Conservation (phyloP, 2,797 vertebrate genomes). For the Delichon dasypus region DNA sequence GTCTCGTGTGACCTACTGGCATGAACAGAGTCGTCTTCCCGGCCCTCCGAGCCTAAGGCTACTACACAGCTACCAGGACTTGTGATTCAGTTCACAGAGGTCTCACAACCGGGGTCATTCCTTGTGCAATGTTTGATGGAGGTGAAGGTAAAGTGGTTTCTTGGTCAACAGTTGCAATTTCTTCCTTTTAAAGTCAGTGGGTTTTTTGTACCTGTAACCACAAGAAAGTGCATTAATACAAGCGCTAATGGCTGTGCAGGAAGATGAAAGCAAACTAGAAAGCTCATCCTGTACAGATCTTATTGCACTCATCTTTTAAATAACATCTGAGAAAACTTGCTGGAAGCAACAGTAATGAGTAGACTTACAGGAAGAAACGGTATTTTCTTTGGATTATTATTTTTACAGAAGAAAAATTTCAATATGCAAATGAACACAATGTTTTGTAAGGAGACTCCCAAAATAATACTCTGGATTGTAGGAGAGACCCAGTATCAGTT, state of each 20-base stretch:
- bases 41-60: conserved; percentile 22
- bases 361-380: not conserved
- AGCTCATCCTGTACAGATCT: not conserved
- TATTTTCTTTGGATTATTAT: not conserved
- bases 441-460: not conserved
- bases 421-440: fast-evolving
- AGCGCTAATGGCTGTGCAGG: fast-evolving
- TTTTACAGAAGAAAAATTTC: not conserved
- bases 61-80: conserved; percentile 62
- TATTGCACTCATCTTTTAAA: not conserved
- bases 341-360: not conserved
- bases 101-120: conserved; percentile 79
- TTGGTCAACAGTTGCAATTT: conserved; percentile 96
- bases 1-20: conserved; percentile 35
- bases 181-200: conserved; percentile 98
- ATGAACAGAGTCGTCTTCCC: not conserved
- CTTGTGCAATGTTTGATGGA: conserved; percentile 96
- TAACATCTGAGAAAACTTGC: not conserved
- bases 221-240: conserved; percentile 15
- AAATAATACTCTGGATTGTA: not conserved
- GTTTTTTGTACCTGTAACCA: conserved; percentile 95
- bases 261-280: not conserved
- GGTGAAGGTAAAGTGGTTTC: conserved; percentile 98
- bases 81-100: conserved; percentile 60
- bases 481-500: not conserved